Evolutionary conservation across 1,140 invertebrate species (phyloP).

Genomic region (Sycophaga agraensis): DNA sequence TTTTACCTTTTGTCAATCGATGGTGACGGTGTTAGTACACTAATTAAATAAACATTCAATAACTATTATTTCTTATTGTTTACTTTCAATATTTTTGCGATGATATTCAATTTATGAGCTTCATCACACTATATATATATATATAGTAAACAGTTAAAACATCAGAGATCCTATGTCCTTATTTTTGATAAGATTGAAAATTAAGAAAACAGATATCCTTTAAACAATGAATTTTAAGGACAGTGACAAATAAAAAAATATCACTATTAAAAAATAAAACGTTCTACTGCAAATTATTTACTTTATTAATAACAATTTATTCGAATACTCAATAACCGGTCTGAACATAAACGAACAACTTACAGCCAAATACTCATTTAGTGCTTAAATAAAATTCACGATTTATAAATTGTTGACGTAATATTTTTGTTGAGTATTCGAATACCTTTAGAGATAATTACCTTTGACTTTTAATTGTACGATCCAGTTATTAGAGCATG

Average conservation of each 20-base stretch:
- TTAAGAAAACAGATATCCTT: neutral
- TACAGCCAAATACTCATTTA: too few species aligned
- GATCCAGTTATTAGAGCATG: conserved; percentile 55
- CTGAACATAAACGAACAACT: too few species aligned
- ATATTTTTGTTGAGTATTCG: conserved; percentile 38
- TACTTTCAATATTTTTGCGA: too few species aligned
- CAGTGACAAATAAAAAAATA: neutral
- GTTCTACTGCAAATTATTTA: conserved; percentile 60
- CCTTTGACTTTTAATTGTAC: conserved; percentile 49
- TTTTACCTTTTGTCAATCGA: too few species aligned
- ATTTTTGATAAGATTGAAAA: neutral
- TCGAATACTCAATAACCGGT: conserved; percentile 39
- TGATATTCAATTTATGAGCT: too few species aligned
- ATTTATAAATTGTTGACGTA: too few species aligned
- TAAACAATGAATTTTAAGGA: conserved; percentile 5
- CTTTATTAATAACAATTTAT: conserved; percentile 42
- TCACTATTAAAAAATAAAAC: conserved; percentile 34
- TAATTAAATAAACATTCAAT: too few species aligned
- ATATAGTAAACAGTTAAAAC: neutral
- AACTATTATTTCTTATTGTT: too few species aligned
- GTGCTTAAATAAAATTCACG: too few species aligned
- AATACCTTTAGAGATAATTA: conserved; percentile 49
- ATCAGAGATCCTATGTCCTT: neutral
- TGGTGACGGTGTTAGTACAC: too few species aligned
- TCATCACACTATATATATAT: too few species aligned